A percentile compares a stretch with the other conserved stretches of the same genome.
Evolutionary conservation across 2,888 invertebrate species (phyloP).

Genomic region (Drosophila subquinaria): DNA sequence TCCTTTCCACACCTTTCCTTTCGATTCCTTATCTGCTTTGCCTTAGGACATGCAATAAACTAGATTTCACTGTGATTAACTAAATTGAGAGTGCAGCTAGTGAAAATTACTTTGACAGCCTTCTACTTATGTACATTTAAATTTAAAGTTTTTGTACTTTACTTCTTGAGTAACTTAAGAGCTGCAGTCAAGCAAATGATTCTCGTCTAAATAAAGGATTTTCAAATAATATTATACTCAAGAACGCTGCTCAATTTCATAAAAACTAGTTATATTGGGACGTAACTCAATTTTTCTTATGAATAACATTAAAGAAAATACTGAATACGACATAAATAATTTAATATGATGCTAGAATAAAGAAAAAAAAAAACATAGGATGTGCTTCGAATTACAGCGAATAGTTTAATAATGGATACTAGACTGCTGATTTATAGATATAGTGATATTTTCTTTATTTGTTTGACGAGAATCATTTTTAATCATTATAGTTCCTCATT

Average conservation of each 20-base stretch:
- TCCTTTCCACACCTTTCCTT: neutral
- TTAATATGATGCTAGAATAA: too few relatives aligned
- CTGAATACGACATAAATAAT: too few relatives aligned
- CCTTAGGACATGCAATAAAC: constrained; percentile 9
- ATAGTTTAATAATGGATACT: too few relatives aligned
- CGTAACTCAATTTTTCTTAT: too few relatives aligned
- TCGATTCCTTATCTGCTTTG: neutral
- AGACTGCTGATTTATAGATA: too few relatives aligned
- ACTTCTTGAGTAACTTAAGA: neutral
- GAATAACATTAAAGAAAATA: too few relatives aligned
- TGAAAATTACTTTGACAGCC: constrained; percentile 18
- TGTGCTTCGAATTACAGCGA: too few relatives aligned
- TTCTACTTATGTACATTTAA: neutral
- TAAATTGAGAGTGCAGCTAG: constrained; percentile 38
- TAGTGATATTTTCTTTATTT: too few relatives aligned
- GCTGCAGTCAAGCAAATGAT: neutral
- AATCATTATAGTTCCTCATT: too few relatives aligned
- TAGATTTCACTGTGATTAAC: constrained; percentile 31
- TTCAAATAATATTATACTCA: neutral
- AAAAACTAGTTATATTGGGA: too few relatives aligned
- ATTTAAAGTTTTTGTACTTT: neutral
- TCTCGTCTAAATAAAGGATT: neutral
- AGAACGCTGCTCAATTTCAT: neutral
- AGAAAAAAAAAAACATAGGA: too few relatives aligned
- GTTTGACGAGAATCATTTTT: too few relatives aligned